Evolutionary conservation across 2,888 invertebrate species (phyloP), one percentile per base, ranked within the genome.

Genomic region (Rhagonycha lutea): DNA sequence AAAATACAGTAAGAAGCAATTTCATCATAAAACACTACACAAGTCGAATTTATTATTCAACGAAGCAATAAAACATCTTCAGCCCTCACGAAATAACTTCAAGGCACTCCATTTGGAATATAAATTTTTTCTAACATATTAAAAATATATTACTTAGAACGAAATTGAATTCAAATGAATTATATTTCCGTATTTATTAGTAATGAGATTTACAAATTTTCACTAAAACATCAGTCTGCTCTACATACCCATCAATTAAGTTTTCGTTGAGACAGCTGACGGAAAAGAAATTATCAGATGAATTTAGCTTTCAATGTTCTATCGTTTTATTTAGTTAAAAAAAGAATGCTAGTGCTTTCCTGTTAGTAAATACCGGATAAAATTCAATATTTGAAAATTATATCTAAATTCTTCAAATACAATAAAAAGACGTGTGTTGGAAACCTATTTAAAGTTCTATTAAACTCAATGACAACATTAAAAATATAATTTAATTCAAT

Each of bases 201-300:
- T 47, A 47, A n/a, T 47, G 23, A 5, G 12, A 65, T 65, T 24
- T 26, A 11, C 63, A 12, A 14, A 24, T 65, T 65, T 26, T 24
- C 26, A 24, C 63, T 65, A 65, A 65, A 65, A 65, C n/a, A 47
- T 65, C 26, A 9, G 24, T n/a, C 11, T 65, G 24, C 24, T 65
- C 23, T 14, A 24, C 69, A 69, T 63, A 26, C 32, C 73, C 62
- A 68, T 69, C 63, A 69, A 73, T 69, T 60, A 60, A 61, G 24
- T 73, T 73, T 73, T 24, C 14, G 73, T 63, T 69, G 63, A 69
- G 73, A 69, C 73, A 73, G 73, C 73, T 69, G 73, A 73, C 73
- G 68, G 73, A 69, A 68, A 73, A 63, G 69, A 68, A 63, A 69
- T 69, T 73, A 73, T 73, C 73, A 69, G 73, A 73, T 73, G 69